Percentiles rank a stretch among this genome's conserved stretches.
Conservation (phyloP, 2,797 vertebrate genomes). For the Rhynchonycteris naso region DNA sequence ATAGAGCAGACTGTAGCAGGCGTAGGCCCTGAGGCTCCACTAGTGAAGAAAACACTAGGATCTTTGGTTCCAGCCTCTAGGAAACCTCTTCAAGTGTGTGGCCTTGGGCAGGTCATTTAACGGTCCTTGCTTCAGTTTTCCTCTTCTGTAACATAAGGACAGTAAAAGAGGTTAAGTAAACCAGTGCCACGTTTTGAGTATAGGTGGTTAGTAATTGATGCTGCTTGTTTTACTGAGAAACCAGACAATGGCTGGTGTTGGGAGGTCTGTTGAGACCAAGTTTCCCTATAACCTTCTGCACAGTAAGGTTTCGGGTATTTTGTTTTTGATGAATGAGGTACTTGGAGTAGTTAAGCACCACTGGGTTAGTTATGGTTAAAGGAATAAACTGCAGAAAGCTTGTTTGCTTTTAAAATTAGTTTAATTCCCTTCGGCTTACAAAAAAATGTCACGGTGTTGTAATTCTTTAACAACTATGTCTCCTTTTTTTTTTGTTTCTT, state of each 20-base stretch:
- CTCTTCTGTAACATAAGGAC: not conserved
- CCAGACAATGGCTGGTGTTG: not conserved
- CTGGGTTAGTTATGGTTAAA: not conserved
- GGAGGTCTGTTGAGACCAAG: not conserved
- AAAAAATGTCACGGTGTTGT: not conserved
- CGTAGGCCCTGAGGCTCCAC: no score
- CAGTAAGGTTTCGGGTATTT: not conserved
- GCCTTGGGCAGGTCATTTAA: not conserved
- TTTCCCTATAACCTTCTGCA: not conserved
- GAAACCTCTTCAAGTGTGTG: not conserved
- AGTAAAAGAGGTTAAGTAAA: not conserved
- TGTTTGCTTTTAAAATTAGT: constrained; percentile 28
- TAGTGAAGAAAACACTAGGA: not conserved
- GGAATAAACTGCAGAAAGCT: not conserved
- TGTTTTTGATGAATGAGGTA: not conserved
- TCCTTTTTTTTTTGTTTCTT: not conserved
- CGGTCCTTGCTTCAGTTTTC: not conserved
- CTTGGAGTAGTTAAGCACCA: not conserved
- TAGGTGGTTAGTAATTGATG: not conserved
- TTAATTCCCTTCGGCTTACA: not conserved
- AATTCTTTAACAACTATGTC: not conserved
- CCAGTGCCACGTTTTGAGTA: not conserved
- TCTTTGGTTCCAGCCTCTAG: not conserved
- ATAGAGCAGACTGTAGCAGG: no score
- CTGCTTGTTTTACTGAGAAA: not conserved